Conservation (phyloP, 35 echinoderm and acorn worm genomes). For the Diadema setosum region DNA sequence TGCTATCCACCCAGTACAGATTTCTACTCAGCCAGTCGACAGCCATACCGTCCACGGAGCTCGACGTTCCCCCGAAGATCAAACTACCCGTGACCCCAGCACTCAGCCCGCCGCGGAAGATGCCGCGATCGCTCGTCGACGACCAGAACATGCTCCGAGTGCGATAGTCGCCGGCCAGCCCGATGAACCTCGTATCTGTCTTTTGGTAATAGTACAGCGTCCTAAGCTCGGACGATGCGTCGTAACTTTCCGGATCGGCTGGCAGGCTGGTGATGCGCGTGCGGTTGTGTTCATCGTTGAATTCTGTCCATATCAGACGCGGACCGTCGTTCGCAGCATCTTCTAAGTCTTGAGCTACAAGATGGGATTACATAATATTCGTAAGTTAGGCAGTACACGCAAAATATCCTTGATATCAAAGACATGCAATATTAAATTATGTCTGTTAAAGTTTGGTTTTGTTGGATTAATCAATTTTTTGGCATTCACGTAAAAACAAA, state of each 20-base stretch:
- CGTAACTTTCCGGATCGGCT: slow-evolving; percentile 34
- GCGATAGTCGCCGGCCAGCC: slow-evolving; percentile 68
- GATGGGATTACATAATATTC: too few species aligned
- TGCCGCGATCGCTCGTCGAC: slow-evolving; percentile 46
- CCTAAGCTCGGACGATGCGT: slow-evolving; percentile 9
- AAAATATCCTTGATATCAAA: too few species aligned
- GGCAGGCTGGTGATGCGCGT: slow-evolving; percentile 85
- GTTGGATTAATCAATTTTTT: too few species aligned
- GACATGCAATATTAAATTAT: too few species aligned
- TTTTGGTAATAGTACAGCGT: slow-evolving; percentile 49
- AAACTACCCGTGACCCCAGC: slow-evolving; percentile 22
- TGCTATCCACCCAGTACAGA: slow-evolving; percentile 77
- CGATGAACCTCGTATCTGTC: slow-evolving; percentile 48
- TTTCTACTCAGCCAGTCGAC: slow-evolving; percentile 93
- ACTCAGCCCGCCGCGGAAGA: slow-evolving; percentile 54
- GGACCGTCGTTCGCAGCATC: too few species aligned
- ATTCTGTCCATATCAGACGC: slow-evolving; percentile 80
- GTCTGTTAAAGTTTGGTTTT: too few species aligned
- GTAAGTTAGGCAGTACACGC: too few species aligned
- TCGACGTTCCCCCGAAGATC: slow-evolving; percentile 69
- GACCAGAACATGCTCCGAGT: slow-evolving; percentile 65
- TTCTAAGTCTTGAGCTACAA: too few species aligned
- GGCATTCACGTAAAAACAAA: too few species aligned
- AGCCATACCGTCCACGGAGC: slow-evolving; percentile 87
- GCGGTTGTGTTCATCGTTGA: too few species aligned